These are phyloP conservation scores for Netelia virgata DNA, from an alignment of 2,888 invertebrate species.

Conservation along the genomic window DNA sequence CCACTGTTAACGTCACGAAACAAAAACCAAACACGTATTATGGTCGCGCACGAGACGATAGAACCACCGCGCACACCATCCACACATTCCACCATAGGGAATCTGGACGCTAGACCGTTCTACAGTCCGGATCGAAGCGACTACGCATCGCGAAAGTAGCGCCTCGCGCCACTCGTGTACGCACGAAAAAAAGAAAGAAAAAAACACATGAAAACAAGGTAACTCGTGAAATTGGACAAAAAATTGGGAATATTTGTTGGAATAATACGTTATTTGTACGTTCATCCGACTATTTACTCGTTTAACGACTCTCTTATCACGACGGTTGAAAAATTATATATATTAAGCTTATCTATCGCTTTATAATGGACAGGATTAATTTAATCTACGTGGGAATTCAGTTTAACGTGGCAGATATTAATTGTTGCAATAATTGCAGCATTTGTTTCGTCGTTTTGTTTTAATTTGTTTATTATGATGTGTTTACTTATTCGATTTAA, in stretches of 20 bases:
- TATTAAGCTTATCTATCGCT: not conserved
- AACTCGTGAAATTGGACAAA: not conserved
- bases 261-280: too few relatives aligned
- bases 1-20: conserved; percentile 42
- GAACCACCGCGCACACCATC: conserved; percentile 79
- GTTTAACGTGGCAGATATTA: not conserved
- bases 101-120: conserved; percentile 76
- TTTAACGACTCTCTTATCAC: not conserved
- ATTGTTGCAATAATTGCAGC: not conserved
- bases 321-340: not conserved
- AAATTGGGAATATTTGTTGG: not conserved
- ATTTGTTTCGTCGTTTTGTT: not conserved
- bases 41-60: conserved; percentile 76
- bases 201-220: not conserved
- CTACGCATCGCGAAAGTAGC: conserved; percentile 76
- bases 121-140: conserved; percentile 76
- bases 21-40: conserved; percentile 35
- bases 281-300: not conserved
- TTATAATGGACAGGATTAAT: not conserved
- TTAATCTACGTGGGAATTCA: not conserved
- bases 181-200: conserved; percentile 25
- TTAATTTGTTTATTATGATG: not conserved
- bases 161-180: conserved; percentile 64
- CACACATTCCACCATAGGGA: conserved; percentile 80
- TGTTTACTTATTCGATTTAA: not conserved